phyloP scores from a whole-genome alignment of 2,113 vertebrate genomes.

The Seriola quinqueradiata region DNA sequence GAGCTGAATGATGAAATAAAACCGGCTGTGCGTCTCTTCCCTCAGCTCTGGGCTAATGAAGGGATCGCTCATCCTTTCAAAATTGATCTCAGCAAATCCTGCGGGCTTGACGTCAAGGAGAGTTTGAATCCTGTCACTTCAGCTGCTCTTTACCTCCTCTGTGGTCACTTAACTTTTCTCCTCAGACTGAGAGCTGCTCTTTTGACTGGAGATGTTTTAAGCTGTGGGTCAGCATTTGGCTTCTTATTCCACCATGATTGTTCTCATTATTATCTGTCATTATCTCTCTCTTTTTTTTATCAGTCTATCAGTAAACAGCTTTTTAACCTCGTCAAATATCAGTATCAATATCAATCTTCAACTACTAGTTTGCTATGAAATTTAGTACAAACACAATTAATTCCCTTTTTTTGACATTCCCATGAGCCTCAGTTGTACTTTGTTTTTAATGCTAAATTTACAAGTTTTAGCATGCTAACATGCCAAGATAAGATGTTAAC shows the following conservation, averaged over 20 bases:
- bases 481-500: background rate
- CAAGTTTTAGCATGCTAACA: background rate
- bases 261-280: background rate
- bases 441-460: background rate
- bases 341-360: background rate
- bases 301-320: background rate
- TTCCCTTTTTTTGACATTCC: no score
- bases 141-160: constrained; percentile 11
- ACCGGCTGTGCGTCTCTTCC: constrained; percentile 1
- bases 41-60: constrained; percentile 22
- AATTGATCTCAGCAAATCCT: constrained; percentile 14
- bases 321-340: background rate
- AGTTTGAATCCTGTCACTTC: constrained; percentile 5
- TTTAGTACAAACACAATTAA: no score
- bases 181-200: constrained; percentile 1
- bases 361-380: no score
- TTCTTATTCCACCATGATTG: background rate
- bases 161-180: background rate
- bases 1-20: constrained; percentile 51
- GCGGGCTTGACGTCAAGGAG: background rate
- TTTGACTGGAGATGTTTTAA: background rate
- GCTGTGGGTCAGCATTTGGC: background rate
- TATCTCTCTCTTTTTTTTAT: constrained; percentile 5
- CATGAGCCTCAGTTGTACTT: no score
- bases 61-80: constrained; percentile 22